phyloP scores from a whole-genome alignment of 2,888 invertebrate species.

The Poecilobothrus nobilitatus region DNA sequence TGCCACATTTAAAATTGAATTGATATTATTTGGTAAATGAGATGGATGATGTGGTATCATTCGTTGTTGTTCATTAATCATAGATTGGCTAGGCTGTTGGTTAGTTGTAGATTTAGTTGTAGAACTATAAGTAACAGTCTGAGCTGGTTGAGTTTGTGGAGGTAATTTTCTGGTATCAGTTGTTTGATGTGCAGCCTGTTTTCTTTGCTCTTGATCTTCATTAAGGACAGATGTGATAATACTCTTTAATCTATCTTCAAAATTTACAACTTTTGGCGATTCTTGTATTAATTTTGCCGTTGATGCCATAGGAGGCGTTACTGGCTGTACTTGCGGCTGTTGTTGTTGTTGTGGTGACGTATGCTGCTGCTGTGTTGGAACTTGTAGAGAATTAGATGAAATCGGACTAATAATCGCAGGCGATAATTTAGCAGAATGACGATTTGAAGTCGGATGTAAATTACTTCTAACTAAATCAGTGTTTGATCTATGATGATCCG shows the following conservation, averaged over 20 bases:
- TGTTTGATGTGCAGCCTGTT: slow-evolving; percentile 30
- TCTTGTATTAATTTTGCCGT: slow-evolving; percentile 44
- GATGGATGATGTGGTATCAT: slow-evolving; percentile 26
- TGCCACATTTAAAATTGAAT: slow-evolving; percentile 39
- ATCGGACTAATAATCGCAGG: not conserved
- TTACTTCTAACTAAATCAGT: slow-evolving; percentile 8
- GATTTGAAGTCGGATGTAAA: not conserved
- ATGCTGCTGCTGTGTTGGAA: not conserved
- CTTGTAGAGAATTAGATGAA: not conserved
- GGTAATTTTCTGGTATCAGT: slow-evolving; percentile 31
- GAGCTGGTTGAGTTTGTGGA: slow-evolving; percentile 24
- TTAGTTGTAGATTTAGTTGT: slow-evolving; percentile 37
- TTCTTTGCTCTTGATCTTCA: slow-evolving; percentile 60
- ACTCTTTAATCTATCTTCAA: slow-evolving; percentile 80
- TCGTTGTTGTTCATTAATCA: slow-evolving; percentile 22
- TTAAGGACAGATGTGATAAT: slow-evolving; percentile 79
- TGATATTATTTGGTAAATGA: slow-evolving; percentile 31
- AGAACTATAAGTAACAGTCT: slow-evolving; percentile 22
- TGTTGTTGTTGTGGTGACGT: not conserved
- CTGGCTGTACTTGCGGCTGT: slow-evolving; percentile 25
- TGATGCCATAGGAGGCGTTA: slow-evolving; percentile 21
- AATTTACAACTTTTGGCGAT: slow-evolving; percentile 77
- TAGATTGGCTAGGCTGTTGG: slow-evolving; percentile 13
- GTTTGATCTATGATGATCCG: not conserved
- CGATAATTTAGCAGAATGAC: not conserved